Conservation (phyloP, 2,113 vertebrate genomes). For the Mionectes macconnelli region DNA sequence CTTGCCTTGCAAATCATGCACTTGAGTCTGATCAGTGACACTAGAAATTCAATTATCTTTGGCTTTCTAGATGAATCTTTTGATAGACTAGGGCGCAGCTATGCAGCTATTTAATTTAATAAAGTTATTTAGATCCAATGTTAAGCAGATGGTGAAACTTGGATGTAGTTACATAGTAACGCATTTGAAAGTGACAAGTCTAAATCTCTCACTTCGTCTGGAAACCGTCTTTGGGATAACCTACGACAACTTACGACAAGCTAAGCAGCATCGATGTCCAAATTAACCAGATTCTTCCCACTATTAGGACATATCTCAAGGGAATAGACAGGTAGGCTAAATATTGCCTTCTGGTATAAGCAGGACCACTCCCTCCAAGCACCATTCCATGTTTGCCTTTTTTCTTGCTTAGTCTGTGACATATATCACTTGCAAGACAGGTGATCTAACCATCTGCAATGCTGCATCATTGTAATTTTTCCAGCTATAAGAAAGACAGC, state of each 20-base stretch:
- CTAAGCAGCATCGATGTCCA: neutral
- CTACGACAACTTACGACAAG: neutral
- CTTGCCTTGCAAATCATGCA: neutral
- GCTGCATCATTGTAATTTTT: neutral
- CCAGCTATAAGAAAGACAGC: neutral
- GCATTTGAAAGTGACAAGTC: conserved; percentile 34
- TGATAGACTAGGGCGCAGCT: neutral
- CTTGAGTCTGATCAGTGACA: neutral
- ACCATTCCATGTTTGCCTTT: neutral
- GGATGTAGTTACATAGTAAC: conserved; percentile 49
- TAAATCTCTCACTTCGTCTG: conserved; percentile 40
- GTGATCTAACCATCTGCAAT: neutral
- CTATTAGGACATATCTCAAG: neutral
- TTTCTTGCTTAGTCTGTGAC: neutral
- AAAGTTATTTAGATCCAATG: neutral
- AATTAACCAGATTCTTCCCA: neutral
- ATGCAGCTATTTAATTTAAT: conserved; percentile 12
- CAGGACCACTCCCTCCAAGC: neutral
- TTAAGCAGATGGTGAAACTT: conserved; percentile 57
- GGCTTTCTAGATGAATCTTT: neutral
- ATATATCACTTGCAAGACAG: rapidly evolving
- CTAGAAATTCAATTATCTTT: neutral
- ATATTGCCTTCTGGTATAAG: neutral
- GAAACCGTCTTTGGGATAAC: conserved; percentile 22
- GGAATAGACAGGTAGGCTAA: neutral